Percentiles rank a stretch among this genome's conserved stretches.
Evolutionary conservation across 2,797 vertebrate genomes (phyloP).

Genomic region (Pteropus rufus): DNA sequence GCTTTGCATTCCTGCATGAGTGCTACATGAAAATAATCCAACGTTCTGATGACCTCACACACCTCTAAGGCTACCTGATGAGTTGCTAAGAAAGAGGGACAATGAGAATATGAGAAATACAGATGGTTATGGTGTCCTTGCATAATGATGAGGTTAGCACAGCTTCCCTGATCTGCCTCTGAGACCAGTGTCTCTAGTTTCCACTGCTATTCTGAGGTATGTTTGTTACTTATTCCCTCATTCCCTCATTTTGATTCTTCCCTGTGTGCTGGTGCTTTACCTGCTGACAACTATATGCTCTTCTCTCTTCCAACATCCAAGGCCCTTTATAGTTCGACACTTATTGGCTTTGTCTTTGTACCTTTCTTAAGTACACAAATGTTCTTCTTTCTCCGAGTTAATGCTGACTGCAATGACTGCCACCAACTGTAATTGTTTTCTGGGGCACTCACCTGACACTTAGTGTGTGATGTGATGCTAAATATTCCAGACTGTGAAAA

Average conservation of each 20-base stretch:
- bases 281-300: neutral
- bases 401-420: neutral
- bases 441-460: neutral
- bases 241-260: neutral
- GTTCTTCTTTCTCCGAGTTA: neutral
- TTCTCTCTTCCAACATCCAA: neutral
- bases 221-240: neutral
- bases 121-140: no score
- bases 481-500: neutral
- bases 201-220: neutral
- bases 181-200: neutral
- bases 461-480: neutral
- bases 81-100: neutral
- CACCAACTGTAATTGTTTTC: neutral
- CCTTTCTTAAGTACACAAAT: neutral
- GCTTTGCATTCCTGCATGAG: neutral
- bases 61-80: neutral
- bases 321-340: neutral
- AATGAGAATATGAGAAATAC: neutral
- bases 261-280: neutral
- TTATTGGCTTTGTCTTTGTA: neutral
- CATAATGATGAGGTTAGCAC: rapidly evolving
- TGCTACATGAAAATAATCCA: neutral
- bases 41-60: rapidly evolving
- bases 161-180: neutral